Evolutionary conservation across 2,797 vertebrate genomes (phyloP), one percentile per base, ranked within the genome.

Genomic region (Alcedo quadribrachys): DNA sequence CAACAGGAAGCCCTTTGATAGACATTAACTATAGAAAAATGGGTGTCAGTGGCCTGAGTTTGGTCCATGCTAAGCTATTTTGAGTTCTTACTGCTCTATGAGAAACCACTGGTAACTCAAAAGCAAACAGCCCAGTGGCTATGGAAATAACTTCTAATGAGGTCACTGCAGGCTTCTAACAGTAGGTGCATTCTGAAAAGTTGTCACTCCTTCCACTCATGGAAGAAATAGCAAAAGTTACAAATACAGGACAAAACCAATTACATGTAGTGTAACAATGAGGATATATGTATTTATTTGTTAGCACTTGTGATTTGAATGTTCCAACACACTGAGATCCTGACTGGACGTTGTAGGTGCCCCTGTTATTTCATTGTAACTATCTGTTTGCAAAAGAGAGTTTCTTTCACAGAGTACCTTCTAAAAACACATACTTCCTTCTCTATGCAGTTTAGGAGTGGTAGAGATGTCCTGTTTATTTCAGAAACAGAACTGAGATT

Each of bases 91-190:
- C 61, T 53, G 78, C 71, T 91, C 57, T 33, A 9, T 57, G 63
- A 85, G 81, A 93, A 96, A 93, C 86, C 93, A 74, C 86, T 32
- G 27, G 66, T 93, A 94, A 94, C 68, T 95, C 61, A 92, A 95
- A 94, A 96, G 92, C 92, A 96, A 95, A 96, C 93, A 96, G 86
- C 80, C 78, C 84, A 2, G 65, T 89, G 90, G 93, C 90, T 79
- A 67, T 76, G 81, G 90, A 95, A 96, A 94, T 87, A 84, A 74
- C 67, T 80, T 66, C 12, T 74, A 50, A 80, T 90, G 90, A 95
- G 88, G 84, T 93, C 95, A 92, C 71, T 80, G 66, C 84, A 77
- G 84, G n/a, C 75, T 87, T 92, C 42, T 82, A 90, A 95, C 95
- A 95, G 84, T 89, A 92, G 84, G 78, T 87, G 71, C 79, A 68